phyloP scores from a whole-genome alignment of 2,888 invertebrate species.

The Prosopocoilus inquinatus region DNA sequence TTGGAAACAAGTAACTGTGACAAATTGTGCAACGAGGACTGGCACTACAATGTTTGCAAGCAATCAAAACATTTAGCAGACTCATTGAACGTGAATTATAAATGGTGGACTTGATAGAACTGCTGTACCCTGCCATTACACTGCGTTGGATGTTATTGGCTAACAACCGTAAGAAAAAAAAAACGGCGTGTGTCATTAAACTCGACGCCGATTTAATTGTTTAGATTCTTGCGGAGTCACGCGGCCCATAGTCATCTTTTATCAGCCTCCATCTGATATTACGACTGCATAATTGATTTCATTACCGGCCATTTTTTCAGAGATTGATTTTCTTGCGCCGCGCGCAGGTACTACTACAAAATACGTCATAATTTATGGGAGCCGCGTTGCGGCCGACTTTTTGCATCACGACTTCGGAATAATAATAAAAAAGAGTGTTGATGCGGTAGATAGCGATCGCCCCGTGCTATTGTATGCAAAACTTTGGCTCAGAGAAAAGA shows the following conservation, averaged over 20 bases:
- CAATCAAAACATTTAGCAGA: not conserved
- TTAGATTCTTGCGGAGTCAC: constrained; percentile 4
- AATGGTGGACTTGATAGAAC: not conserved
- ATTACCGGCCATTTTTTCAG: not conserved
- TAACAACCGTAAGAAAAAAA: constrained; percentile 2
- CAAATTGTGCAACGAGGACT: too few relatives aligned
- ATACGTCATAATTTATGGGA: constrained; percentile 7
- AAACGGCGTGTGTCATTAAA: constrained; percentile 8
- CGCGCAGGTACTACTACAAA: not conserved
- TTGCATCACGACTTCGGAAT: constrained; percentile 10
- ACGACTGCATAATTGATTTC: not conserved
- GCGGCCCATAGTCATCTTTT: not conserved
- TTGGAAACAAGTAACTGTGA: too few relatives aligned
- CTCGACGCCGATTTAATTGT: constrained; percentile 7
- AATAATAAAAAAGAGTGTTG: constrained; percentile 20
- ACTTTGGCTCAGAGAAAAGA: not conserved
- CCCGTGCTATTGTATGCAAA: constrained; percentile 29
- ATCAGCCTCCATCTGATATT: not conserved
- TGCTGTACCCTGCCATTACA: not conserved
- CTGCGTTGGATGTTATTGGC: not conserved
- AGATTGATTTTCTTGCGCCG: constrained; percentile 3
- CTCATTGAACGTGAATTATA: not conserved
- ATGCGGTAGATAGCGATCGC: constrained; percentile 26
- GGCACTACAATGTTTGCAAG: too few relatives aligned
- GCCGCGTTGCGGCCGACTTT: not conserved